Percentiles rank a stretch among this genome's conserved stretches.
phyloP scores from a whole-genome alignment of 1,140 invertebrate genomes.

The Diplogasteroides magnus region DNA sequence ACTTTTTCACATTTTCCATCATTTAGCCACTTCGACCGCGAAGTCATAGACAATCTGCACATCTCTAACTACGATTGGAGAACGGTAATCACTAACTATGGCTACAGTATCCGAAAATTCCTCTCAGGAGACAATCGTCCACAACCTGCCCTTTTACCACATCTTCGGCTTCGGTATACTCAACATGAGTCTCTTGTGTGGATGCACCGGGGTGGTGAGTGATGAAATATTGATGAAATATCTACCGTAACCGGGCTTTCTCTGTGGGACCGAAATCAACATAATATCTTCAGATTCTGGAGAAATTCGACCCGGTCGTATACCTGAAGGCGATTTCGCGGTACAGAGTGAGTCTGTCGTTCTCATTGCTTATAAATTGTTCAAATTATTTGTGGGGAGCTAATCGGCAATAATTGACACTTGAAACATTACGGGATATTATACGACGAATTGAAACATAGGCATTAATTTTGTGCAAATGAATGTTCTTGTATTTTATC shows the following conservation, averaged over 20 bases:
- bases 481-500: slow-evolving; percentile 33
- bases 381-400: not conserved
- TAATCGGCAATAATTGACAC: not conserved
- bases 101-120: too few relatives aligned
- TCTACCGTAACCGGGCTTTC: too few relatives aligned
- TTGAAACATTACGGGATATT: too few relatives aligned
- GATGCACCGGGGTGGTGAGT: slow-evolving; percentile 16
- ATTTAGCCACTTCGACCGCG: not conserved
- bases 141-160: slow-evolving; percentile 35
- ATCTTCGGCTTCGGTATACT: slow-evolving; percentile 28
- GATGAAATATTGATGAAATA: too few relatives aligned
- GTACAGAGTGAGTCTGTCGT: slow-evolving; percentile 13
- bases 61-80: too few relatives aligned
- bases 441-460: not conserved
- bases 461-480: too few relatives aligned
- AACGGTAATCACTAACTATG: too few relatives aligned
- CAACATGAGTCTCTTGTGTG: slow-evolving; percentile 12
- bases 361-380: too few relatives aligned
- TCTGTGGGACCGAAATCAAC: too few relatives aligned
- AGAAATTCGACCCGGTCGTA: slow-evolving; percentile 25
- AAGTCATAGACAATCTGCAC: too few relatives aligned
- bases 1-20: not conserved
- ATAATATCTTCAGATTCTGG: too few relatives aligned
- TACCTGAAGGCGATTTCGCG: slow-evolving; percentile 24
- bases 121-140: slow-evolving; percentile 20